Percentiles rank a stretch among this genome's conserved stretches.
phyloP scores from a whole-genome alignment of 2,888 invertebrate species.

The Lordiphosa andalusiaca region DNA sequence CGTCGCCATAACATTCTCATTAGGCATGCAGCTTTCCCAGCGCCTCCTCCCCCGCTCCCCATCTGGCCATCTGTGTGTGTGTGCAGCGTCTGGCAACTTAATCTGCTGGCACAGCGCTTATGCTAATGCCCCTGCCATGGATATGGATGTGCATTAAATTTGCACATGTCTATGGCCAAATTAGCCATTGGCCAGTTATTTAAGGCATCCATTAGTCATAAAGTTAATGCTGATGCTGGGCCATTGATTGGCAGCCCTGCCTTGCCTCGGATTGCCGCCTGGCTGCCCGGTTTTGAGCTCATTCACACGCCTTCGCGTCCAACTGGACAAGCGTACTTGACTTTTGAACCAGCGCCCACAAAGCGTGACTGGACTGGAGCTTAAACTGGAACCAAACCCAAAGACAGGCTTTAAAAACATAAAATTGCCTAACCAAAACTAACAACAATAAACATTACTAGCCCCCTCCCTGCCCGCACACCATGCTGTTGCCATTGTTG shows the following conservation, averaged over 20 bases:
- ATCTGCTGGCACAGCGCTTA: conserved; percentile 41
- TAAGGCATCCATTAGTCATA: conserved; percentile 71
- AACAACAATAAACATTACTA: conserved; percentile 53
- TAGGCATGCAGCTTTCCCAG: conserved; percentile 46
- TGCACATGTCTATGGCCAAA: conserved; percentile 63
- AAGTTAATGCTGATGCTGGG: conserved; percentile 30
- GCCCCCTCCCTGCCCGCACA: conserved; percentile 9
- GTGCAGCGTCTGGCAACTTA: conserved; percentile 44
- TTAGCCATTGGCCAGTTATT: conserved; percentile 63
- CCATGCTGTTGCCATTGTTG: conserved; percentile 7
- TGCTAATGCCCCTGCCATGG: conserved; percentile 42
- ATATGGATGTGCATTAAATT: conserved; percentile 49
- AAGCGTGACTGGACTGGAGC: conserved; percentile 70
- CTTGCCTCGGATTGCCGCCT: neutral
- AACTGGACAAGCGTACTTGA: conserved; percentile 65
- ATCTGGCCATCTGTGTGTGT: too few relatives aligned
- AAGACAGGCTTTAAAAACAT: conserved; percentile 22
- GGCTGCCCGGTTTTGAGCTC: conserved; percentile 42
- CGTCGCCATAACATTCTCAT: conserved; percentile 43
- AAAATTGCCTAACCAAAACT: conserved; percentile 52
- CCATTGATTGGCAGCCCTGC: conserved; percentile 10
- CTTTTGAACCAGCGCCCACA: conserved; percentile 74
- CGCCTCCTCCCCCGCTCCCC: neutral
- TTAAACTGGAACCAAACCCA: conserved; percentile 45
- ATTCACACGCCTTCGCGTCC: conserved; percentile 65